These are phyloP conservation scores for Keiferia lycopersicella DNA, from an alignment of 2,888 invertebrate species.

Conservation along the genomic window DNA sequence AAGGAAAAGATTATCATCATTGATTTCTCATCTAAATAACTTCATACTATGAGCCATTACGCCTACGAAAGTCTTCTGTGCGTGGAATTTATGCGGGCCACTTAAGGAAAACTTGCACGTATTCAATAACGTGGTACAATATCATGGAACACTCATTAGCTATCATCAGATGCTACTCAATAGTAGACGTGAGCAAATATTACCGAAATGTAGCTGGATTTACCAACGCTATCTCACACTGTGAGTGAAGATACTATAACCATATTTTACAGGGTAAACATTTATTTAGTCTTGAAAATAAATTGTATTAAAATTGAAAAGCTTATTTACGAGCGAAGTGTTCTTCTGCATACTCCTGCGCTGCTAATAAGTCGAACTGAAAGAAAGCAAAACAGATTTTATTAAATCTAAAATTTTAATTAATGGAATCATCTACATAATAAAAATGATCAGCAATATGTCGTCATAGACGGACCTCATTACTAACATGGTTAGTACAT, in stretches of 20 bases:
- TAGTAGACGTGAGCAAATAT: conserved; percentile 2
- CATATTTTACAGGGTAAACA: too few species aligned
- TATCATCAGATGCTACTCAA: background rate
- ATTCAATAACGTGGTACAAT: conserved; percentile 37
- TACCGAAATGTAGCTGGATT: background rate
- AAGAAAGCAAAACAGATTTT: background rate
- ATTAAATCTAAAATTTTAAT: too few species aligned
- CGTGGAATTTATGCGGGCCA: conserved; percentile 32
- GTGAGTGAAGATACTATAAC: too few species aligned
- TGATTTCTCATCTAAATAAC: too few species aligned
- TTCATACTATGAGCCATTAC: too few species aligned
- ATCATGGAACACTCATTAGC: conserved; percentile 36
- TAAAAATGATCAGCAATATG: too few species aligned
- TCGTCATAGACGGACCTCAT: too few species aligned
- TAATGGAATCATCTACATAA: too few species aligned
- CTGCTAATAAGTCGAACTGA: background rate
- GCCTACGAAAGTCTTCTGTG: background rate
- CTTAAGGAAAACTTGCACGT: conserved; percentile 39
- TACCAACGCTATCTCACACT: background rate
- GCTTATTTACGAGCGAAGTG: background rate
- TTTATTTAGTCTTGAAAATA: too few species aligned
- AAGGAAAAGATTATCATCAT: too few species aligned
- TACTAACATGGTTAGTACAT: too few species aligned
- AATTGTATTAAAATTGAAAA: too few species aligned
- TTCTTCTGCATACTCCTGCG: background rate